Evolutionary conservation across 2,888 invertebrate genomes (phyloP).

Genomic region (Acanthosoma haemorrhoidale): DNA sequence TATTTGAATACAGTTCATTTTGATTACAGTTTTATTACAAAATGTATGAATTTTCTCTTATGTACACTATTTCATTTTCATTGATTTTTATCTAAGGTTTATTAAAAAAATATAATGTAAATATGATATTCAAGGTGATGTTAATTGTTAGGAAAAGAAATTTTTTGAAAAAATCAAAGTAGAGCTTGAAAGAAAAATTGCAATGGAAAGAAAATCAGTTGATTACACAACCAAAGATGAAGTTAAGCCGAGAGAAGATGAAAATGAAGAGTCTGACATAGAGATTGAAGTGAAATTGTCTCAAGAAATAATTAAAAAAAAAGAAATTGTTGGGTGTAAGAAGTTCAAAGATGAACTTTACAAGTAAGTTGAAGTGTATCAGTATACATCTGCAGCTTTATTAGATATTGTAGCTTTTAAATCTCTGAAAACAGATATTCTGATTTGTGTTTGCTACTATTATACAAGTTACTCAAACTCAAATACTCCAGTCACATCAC

Average conservation of each 20-base stretch:
- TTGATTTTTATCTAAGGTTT: too few relatives aligned
- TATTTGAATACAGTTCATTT: background rate
- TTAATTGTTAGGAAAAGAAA: slow-evolving; percentile 13
- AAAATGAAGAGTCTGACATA: slow-evolving; percentile 29
- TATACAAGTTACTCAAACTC: too few relatives aligned
- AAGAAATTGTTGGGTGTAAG: slow-evolving; percentile 17
- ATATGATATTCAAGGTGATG: background rate
- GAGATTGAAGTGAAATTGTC: slow-evolving; percentile 25
- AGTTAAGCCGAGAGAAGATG: slow-evolving; percentile 5
- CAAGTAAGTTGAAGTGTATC: slow-evolving; percentile 36
- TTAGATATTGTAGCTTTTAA: too few relatives aligned
- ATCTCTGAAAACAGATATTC: too few relatives aligned
- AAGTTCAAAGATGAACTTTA: slow-evolving; percentile 38
- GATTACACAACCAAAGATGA: background rate
- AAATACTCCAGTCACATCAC: too few relatives aligned
- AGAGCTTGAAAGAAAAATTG: background rate
- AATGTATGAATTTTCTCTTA: too few relatives aligned
- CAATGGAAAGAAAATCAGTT: background rate
- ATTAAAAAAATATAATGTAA: too few relatives aligned
- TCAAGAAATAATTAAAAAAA: slow-evolving; percentile 29
- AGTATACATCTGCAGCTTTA: too few relatives aligned
- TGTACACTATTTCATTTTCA: too few relatives aligned
- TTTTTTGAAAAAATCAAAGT: slow-evolving; percentile 26
- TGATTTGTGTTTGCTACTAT: too few relatives aligned
- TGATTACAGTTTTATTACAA: background rate